phyloP scores from a whole-genome alignment of 1,140 invertebrate genomes.

The Chionoecetes opilio region DNA sequence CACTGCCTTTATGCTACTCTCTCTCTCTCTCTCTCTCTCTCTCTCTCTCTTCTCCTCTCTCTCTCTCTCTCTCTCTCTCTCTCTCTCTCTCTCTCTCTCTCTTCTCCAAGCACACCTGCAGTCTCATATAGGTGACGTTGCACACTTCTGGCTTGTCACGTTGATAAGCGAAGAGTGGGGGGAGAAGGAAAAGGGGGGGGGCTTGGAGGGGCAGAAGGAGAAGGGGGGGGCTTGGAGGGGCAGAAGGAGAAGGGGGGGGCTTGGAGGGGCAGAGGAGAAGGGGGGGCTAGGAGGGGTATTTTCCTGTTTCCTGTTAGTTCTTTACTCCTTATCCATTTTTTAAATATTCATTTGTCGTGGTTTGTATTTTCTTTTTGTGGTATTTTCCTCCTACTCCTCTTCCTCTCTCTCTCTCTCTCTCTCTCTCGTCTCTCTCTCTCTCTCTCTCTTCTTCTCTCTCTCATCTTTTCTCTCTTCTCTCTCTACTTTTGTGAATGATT shows the following conservation, averaged over 20 bases:
- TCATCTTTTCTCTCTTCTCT: no score
- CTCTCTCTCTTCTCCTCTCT: conserved; percentile 45
- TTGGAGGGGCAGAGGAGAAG: no score
- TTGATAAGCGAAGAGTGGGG: no score
- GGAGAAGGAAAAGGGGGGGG: no score
- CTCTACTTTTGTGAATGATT: no score
- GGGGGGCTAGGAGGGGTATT: background rate
- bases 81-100: conserved; percentile 56
- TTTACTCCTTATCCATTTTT: background rate
- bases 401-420: no score
- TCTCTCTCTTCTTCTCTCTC: background rate
- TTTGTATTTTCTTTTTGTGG: background rate
- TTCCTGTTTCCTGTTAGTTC: background rate
- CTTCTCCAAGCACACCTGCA: background rate
- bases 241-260: no score
- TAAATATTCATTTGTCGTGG: background rate
- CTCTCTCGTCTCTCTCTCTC: background rate
- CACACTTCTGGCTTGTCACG: background rate
- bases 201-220: no score
- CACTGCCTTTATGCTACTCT: background rate
- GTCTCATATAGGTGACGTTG: background rate
- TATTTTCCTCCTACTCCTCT: background rate
- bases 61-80: conserved; percentile 55
- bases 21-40: background rate
- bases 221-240: no score